These are phyloP conservation scores for Eurytoma californica DNA, from an alignment of 2,888 invertebrate genomes.

Conservation along the genomic window DNA sequence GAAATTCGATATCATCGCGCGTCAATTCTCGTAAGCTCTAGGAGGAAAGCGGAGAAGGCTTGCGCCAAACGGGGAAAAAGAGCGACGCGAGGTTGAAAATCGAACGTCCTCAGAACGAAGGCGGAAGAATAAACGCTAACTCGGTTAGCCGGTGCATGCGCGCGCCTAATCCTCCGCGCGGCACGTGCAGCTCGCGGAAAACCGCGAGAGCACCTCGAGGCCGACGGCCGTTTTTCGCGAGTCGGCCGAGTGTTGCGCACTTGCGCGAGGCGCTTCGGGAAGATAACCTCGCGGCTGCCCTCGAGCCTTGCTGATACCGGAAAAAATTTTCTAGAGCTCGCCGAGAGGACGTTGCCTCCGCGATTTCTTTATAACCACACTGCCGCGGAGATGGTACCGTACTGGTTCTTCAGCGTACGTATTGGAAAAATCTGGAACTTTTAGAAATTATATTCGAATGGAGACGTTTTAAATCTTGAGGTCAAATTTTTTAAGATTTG, in stretches of 20 bases:
- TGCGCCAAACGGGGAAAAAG: neutral
- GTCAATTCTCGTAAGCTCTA: neutral
- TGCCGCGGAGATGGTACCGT: too few relatives aligned
- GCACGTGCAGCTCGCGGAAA: slow-evolving; percentile 4
- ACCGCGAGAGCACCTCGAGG: neutral
- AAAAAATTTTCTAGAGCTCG: slow-evolving; percentile 3
- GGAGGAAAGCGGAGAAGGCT: neutral
- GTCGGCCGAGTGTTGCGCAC: neutral
- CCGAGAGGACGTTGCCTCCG: neutral
- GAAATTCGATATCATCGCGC: neutral
- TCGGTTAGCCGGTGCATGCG: neutral
- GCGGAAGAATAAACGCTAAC: slow-evolving; percentile 2
- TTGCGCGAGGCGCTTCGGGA: neutral
- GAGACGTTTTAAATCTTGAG: too few relatives aligned
- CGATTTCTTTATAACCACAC: too few relatives aligned
- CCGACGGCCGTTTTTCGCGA: neutral
- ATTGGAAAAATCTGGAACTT: too few relatives aligned
- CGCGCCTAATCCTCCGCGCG: neutral
- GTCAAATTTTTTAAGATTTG: too few relatives aligned
- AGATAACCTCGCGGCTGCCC: slow-evolving; percentile 7
- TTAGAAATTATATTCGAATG: too few relatives aligned
- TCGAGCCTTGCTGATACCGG: neutral
- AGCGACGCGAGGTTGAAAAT: neutral
- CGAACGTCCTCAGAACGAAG: slow-evolving; percentile 4
- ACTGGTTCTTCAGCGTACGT: too few relatives aligned